phyloP scores from a whole-genome alignment of 2,113 vertebrate genomes.

The Trichechus manatus region DNA sequence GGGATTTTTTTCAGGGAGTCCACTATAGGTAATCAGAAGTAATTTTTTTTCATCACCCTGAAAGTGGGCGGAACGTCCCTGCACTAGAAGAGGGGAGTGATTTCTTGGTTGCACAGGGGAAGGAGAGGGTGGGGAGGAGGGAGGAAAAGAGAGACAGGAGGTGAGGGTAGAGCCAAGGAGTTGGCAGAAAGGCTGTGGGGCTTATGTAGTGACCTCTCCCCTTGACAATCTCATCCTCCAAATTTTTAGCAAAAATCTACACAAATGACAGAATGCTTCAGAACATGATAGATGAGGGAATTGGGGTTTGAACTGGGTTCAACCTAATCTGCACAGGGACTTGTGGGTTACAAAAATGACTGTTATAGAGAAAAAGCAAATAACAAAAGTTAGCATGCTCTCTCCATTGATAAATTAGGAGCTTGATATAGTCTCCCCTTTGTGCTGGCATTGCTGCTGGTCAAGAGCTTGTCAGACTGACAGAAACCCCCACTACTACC shows the following conservation, averaged over 20 bases:
- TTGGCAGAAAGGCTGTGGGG: too few relatives aligned
- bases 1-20: background rate
- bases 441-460: background rate
- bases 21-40: background rate
- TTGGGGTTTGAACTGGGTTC: background rate
- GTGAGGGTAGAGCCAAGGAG: too few relatives aligned
- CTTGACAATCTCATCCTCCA: background rate
- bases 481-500: background rate
- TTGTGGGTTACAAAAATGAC: background rate
- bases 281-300: background rate
- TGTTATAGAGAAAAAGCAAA: background rate
- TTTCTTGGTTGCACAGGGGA: slow-evolving; percentile 1
- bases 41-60: background rate
- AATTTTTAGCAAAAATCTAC: background rate
- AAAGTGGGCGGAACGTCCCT: background rate
- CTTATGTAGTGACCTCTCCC: background rate
- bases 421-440: too few relatives aligned
- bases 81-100: background rate
- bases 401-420: background rate
- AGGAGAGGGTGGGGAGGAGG: too few relatives aligned
- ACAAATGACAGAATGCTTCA: background rate
- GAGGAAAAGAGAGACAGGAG: too few relatives aligned
- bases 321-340: background rate
- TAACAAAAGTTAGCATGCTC: background rate
- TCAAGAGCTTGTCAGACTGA: background rate